A percentile compares a stretch with the other conserved stretches of the same genome.
Evolutionary conservation across 2,113 vertebrate species (phyloP).

Genomic region (Delphinus delphis): DNA sequence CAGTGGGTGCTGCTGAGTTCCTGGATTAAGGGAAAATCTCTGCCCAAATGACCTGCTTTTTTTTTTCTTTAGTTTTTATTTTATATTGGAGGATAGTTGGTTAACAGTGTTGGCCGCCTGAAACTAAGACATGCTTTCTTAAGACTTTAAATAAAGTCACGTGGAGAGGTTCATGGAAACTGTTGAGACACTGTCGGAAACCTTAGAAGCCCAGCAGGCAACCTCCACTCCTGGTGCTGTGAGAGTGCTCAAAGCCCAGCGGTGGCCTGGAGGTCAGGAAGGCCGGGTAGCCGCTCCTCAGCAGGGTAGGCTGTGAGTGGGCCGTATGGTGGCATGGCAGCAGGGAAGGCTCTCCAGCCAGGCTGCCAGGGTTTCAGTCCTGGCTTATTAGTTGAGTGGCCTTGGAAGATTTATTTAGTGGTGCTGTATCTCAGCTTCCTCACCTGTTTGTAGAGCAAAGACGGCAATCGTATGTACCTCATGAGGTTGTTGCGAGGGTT

Average conservation of each 20-base stretch:
- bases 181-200: background rate
- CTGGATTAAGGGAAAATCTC: background rate
- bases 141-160: background rate
- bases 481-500: background rate
- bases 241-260: background rate
- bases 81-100: too few relatives aligned
- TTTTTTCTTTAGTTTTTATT: background rate
- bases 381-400: background rate
- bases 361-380: background rate
- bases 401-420: background rate
- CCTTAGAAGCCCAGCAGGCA: background rate
- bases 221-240: background rate
- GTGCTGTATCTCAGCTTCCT: background rate
- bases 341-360: background rate
- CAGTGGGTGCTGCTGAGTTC: background rate
- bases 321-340: rapidly evolving
- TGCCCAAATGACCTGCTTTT: background rate
- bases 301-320: background rate
- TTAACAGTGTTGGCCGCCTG: too few relatives aligned
- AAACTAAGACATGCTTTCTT: background rate
- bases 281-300: background rate
- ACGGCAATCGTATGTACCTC: too few relatives aligned
- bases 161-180: background rate
- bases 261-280: background rate
- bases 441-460: background rate